Percentiles rank a stretch among this genome's conserved stretches.
phyloP scores from a whole-genome alignment of 2,797 vertebrate species.

The Acanthis flammea region DNA sequence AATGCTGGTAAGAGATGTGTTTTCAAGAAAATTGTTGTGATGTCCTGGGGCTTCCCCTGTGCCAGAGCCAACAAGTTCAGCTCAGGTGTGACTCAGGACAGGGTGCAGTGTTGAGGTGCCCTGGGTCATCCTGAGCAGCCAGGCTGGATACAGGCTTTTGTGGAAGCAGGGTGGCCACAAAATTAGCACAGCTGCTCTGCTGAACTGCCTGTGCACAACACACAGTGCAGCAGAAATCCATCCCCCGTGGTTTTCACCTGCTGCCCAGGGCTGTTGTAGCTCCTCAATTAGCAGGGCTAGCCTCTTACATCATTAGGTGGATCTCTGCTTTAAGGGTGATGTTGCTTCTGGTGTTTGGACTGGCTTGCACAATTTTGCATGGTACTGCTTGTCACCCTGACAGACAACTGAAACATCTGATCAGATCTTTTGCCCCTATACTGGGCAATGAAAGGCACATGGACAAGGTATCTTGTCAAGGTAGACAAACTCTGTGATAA shows the following conservation, averaged over 20 bases:
- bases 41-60: accelerated
- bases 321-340: neutral
- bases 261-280: neutral
- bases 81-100: neutral
- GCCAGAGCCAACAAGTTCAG: neutral
- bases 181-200: neutral
- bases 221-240: neutral
- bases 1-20: neutral
- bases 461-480: neutral
- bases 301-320: neutral
- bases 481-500: neutral
- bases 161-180: neutral
- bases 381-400: neutral
- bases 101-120: neutral
- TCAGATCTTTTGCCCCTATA: neutral
- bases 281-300: neutral
- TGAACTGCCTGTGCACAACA: accelerated
- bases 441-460: neutral
- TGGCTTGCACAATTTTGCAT: neutral
- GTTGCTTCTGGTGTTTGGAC: neutral
- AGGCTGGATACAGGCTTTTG: neutral
- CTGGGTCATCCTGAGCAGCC: neutral
- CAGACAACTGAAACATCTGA: neutral
- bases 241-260: neutral
- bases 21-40: neutral